Evolutionary conservation across 2,113 vertebrate species (phyloP).

Genomic region (Xenus cinereus): DNA sequence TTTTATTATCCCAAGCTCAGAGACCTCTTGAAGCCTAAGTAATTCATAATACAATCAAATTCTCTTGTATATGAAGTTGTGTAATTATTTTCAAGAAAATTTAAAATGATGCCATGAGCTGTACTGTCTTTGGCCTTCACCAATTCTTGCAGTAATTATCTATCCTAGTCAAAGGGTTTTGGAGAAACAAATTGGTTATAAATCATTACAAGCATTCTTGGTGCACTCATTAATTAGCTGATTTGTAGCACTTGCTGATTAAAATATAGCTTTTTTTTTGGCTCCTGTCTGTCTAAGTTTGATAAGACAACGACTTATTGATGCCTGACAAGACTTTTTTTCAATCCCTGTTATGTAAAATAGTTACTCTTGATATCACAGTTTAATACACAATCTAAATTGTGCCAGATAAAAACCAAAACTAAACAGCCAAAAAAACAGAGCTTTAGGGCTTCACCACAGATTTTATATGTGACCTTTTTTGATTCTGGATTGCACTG

Average conservation of each 20-base stretch:
- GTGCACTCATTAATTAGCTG: conserved; percentile 13
- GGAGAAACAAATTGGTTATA: background rate
- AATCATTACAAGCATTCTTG: background rate
- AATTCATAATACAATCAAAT: background rate
- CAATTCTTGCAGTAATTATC: background rate
- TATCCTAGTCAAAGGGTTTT: background rate
- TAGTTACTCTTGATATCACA: background rate
- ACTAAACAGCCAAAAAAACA: background rate
- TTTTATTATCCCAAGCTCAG: conserved; percentile 19
- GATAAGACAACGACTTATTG: background rate
- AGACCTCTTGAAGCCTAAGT: background rate
- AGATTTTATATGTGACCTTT: background rate
- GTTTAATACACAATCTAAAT: background rate
- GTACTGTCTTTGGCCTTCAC: background rate
- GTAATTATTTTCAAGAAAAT: conserved; percentile 35
- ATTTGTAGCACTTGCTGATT: background rate
- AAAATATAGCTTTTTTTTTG: background rate
- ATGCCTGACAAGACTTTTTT: background rate
- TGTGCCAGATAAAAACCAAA: background rate
- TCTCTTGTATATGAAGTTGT: background rate
- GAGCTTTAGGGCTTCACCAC: background rate
- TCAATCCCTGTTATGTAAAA: background rate
- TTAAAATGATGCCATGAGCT: background rate
- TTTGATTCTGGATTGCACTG: background rate
- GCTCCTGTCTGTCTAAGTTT: background rate